Evolutionary conservation across 1,140 invertebrate genomes (phyloP).

Genomic region (Reticulitermes speratus): DNA sequence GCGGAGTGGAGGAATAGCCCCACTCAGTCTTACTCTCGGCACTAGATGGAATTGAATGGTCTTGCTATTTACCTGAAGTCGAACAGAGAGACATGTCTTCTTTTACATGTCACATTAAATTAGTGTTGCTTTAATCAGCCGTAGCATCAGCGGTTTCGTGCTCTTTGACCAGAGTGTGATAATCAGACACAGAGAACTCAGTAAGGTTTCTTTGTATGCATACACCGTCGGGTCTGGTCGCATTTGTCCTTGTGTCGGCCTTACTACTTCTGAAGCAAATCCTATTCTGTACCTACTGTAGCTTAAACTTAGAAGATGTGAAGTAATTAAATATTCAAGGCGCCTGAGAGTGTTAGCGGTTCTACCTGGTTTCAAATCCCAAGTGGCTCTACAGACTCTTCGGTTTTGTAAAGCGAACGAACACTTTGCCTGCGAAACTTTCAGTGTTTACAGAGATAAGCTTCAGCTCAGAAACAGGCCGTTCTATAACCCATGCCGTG

Average conservation of each 20-base stretch:
- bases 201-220: too few species aligned
- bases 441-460: neutral
- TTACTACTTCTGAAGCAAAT: neutral
- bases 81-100: too few species aligned
- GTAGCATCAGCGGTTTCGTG: too few species aligned
- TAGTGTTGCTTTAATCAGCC: too few species aligned
- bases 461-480: neutral
- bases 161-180: too few species aligned
- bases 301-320: neutral
- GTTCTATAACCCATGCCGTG: neutral
- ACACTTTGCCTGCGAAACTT: neutral
- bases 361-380: neutral
- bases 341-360: slow-evolving; percentile 1
- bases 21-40: too few species aligned
- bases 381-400: neutral
- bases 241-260: neutral
- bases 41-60: too few species aligned
- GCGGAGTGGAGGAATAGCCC: too few species aligned
- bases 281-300: neutral
- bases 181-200: too few species aligned
- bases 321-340: neutral
- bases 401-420: neutral
- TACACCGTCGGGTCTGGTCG: too few species aligned
- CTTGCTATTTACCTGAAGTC: too few species aligned
- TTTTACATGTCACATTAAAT: too few species aligned